A percentile compares a stretch with the other conserved stretches of the same genome.
These are phyloP conservation scores for Strigamia maritima DNA, from an alignment of 2,888 invertebrate genomes.

Conservation along the genomic window DNA sequence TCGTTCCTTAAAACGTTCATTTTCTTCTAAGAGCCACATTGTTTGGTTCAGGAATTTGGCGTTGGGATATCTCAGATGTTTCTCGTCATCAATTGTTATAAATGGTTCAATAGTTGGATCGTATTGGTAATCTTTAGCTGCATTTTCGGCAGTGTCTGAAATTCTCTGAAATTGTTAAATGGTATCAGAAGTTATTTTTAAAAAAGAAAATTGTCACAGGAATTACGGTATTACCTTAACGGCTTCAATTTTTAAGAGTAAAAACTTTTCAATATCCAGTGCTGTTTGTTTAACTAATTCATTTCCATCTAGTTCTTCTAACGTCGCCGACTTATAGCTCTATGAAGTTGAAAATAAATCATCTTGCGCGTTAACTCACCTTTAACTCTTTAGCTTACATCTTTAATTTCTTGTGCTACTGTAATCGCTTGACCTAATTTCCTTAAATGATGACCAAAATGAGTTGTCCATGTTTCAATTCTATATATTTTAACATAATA, in stretches of 20 bases:
- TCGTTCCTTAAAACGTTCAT: slow-evolving; percentile 72
- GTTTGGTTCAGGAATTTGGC: slow-evolving; percentile 72
- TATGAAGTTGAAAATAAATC: background rate
- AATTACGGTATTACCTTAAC: slow-evolving; percentile 67
- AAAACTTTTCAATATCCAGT: slow-evolving; percentile 76
- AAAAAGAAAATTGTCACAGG: too few species aligned
- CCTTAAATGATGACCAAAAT: background rate
- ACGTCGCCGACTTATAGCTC: slow-evolving; percentile 48
- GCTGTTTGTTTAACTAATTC: slow-evolving; percentile 74
- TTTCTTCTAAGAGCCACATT: slow-evolving; percentile 51
- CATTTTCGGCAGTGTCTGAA: slow-evolving; percentile 68
- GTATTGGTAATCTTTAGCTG: slow-evolving; percentile 63
- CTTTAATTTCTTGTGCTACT: background rate
- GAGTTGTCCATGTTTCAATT: slow-evolving; percentile 13
- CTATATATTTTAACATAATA: background rate
- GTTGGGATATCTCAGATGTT: slow-evolving; percentile 65
- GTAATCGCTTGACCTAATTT: slow-evolving; percentile 11
- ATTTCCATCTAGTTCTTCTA: slow-evolving; percentile 74
- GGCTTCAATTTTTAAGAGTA: slow-evolving; percentile 84
- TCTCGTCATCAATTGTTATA: background rate
- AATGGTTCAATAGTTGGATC: slow-evolving; percentile 45
- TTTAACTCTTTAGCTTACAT: background rate
- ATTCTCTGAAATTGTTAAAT: slow-evolving; percentile 61
- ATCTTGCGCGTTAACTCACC: background rate
- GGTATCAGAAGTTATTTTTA: background rate